A percentile compares a stretch with the other conserved stretches of the same genome.
Conservation (phyloP, 2,888 invertebrate genomes). For the Drosophila nr. fundita region DNA sequence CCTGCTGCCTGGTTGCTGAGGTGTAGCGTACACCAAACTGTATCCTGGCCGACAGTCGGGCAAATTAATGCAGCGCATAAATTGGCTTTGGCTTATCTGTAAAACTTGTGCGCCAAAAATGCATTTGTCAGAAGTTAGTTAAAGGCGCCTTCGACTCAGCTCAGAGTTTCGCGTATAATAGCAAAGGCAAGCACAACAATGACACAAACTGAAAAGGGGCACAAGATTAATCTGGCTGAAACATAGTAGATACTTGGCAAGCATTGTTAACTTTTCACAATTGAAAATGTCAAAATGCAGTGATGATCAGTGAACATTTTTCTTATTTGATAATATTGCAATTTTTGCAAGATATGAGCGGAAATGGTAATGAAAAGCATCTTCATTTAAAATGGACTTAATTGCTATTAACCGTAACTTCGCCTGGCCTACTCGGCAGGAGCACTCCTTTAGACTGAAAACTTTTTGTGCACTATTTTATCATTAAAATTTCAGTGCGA, state of each 20-base stretch:
- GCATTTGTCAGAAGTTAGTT: constrained; percentile 52
- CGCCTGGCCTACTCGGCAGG: too few species aligned
- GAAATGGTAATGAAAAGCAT: not conserved
- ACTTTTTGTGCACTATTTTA: constrained; percentile 50
- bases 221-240: constrained; percentile 13
- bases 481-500: constrained; percentile 62
- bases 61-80: constrained; percentile 66
- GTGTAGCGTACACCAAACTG: constrained; percentile 3
- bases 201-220: constrained; percentile 5
- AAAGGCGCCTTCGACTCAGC: not conserved
- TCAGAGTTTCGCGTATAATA: constrained; percentile 30
- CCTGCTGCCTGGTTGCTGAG: not conserved
- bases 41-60: constrained; percentile 16
- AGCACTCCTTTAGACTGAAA: constrained; percentile 16
- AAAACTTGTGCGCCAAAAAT: constrained; percentile 46
- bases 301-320: not conserved
- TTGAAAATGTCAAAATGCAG: not conserved
- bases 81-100: constrained; percentile 53
- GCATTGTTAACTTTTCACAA: not conserved
- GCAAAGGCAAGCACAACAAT: constrained; percentile 20
- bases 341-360: too few species aligned
- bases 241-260: not conserved
- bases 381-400: constrained; percentile 3
- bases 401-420: constrained; percentile 8
- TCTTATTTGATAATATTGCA: not conserved